Conservation (phyloP, 2,797 vertebrate genomes). For the Ctenochaetus hawaiiensis region DNA sequence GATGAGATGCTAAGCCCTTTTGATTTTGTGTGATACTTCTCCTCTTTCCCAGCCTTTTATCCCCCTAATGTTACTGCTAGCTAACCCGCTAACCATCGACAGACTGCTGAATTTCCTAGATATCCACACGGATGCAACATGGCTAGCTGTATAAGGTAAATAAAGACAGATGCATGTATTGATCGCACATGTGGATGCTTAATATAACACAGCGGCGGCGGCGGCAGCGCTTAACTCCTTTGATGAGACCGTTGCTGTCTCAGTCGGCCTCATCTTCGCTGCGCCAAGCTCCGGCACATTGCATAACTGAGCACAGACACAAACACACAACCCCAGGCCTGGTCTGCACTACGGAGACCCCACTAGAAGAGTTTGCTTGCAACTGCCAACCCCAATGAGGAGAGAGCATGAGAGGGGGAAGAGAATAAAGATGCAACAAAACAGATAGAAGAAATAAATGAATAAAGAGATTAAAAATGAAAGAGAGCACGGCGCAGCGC, state of each 20-base stretch:
- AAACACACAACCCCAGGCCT: constrained; percentile 57
- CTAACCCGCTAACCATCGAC: background rate
- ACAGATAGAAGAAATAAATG: constrained; percentile 43
- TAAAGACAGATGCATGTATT: background rate
- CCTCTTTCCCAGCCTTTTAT: constrained; percentile 14
- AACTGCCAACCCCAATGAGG: constrained; percentile 21
- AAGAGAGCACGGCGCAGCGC: background rate
- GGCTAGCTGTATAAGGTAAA: background rate
- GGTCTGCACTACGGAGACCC: constrained; percentile 37
- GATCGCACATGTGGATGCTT: constrained; percentile 2
- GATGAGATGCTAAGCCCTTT: constrained; percentile 53
- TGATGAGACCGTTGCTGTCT: constrained; percentile 49
- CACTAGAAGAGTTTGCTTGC: constrained; percentile 39
- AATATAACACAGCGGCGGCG: background rate
- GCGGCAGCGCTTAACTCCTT: constrained; percentile 34
- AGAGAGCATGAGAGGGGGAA: background rate
- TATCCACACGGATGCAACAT: background rate
- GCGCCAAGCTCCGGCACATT: constrained; percentile 47
- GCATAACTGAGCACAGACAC: constrained; percentile 62
- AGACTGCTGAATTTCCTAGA: background rate
- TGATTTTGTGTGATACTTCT: constrained; percentile 44
- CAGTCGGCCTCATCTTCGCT: constrained; percentile 36
- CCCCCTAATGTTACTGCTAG: constrained; percentile 24
- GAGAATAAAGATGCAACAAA: constrained; percentile 26
- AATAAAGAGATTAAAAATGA: constrained; percentile 42